phyloP scores from a whole-genome alignment of 64 coral and sea anemone genomes.

The Acropora tenuis region DNA sequence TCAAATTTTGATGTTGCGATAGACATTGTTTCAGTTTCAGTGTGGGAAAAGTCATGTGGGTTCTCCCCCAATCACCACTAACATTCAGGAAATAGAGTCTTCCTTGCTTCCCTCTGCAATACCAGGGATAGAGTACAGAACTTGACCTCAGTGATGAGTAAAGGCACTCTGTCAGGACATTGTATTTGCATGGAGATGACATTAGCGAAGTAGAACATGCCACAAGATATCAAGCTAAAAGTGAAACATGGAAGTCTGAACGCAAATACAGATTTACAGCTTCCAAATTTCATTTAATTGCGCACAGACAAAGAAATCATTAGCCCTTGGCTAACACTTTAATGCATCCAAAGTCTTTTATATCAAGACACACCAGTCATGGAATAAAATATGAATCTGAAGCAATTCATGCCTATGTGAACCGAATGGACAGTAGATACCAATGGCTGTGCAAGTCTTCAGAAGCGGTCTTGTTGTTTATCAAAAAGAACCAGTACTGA shows the following conservation, averaged over 20 bases:
- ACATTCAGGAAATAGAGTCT: not conserved
- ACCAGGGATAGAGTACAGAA: not conserved
- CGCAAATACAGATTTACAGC: not conserved
- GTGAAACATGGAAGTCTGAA: not conserved
- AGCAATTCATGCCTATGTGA: slow-evolving; percentile 21
- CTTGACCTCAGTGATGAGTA: not conserved
- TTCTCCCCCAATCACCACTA: not conserved
- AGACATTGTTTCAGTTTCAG: slow-evolving; percentile 6
- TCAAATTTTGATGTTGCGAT: slow-evolving; percentile 22
- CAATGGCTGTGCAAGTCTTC: slow-evolving; percentile 3
- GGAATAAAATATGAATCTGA: slow-evolving; percentile 38
- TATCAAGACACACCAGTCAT: not conserved
- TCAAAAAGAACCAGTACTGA: slow-evolving; percentile 9
- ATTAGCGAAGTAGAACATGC: not conserved
- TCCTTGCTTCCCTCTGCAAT: not conserved
- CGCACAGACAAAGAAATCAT: not conserved
- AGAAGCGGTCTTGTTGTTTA: slow-evolving; percentile 31
- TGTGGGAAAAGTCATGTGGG: not conserved
- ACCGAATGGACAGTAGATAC: slow-evolving; percentile 11
- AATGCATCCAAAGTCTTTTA: not conserved
- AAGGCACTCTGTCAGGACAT: not conserved
- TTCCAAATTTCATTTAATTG: not conserved
- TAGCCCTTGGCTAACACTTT: not conserved
- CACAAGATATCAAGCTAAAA: not conserved
- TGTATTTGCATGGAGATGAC: not conserved